Percentiles rank a stretch among this genome's conserved stretches.
Evolutionary conservation across 2,113 vertebrate genomes (phyloP).

Genomic region (Lota lota): DNA sequence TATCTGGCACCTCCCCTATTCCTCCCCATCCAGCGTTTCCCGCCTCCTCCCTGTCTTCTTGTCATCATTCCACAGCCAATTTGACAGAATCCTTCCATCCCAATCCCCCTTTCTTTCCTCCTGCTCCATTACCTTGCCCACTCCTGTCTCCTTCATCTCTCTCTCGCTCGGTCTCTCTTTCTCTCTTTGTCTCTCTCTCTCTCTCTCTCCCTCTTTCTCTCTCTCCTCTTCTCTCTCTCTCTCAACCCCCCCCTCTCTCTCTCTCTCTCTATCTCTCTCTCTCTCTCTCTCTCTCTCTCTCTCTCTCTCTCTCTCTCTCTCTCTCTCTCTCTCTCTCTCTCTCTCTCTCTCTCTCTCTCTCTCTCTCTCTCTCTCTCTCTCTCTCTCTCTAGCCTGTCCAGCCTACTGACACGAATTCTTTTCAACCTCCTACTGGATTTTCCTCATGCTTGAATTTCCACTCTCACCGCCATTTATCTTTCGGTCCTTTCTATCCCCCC

Average conservation of each 20-base stretch:
- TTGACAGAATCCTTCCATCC: conserved; percentile 60
- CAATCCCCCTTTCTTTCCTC: conserved; percentile 54
- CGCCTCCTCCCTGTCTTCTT: conserved; percentile 50
- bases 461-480: conserved; percentile 49
- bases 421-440: too few relatives aligned
- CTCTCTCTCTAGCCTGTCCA: too few relatives aligned
- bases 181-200: conserved; percentile 58
- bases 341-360: too few relatives aligned
- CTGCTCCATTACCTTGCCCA: conserved; percentile 64
- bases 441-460: too few relatives aligned
- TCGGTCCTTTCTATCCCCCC: conserved; percentile 51
- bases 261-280: too few relatives aligned
- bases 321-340: too few relatives aligned
- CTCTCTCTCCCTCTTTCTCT: conserved; percentile 35
- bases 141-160: conserved; percentile 57
- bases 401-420: too few relatives aligned
- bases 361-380: too few relatives aligned
- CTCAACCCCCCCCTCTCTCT: conserved; percentile 31
- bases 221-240: conserved; percentile 9
- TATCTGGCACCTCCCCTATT: conserved; percentile 9
- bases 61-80: conserved; percentile 61
- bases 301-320: conserved; percentile 22
- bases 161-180: conserved; percentile 60
- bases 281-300: conserved; percentile 23
- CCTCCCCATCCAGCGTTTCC: conserved; percentile 12